Base-by-base conservation (phyloP, 53 echinoderm and acorn worm genomes). In the Crossaster papposus region DNA sequence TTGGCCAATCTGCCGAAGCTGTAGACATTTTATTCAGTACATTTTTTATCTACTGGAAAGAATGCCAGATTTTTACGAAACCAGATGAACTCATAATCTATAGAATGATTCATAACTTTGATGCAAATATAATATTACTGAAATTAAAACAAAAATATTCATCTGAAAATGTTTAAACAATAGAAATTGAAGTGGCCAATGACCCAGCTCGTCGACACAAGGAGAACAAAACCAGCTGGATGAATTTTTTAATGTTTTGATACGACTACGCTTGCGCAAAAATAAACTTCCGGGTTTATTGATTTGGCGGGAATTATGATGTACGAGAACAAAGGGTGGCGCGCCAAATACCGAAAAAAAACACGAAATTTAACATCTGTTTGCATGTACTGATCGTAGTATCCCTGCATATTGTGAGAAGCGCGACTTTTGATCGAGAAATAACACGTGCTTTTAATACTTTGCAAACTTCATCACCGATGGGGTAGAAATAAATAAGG, bases 171-270 rank as follows among this genome's bases (percentile, higher is more conserved):
- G 52, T 72, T 3, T 34, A 23, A 18, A 34, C 33, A 11, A 18
- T 51, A 73, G 35, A 85, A 29, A 72, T 50, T 9, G 52, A 7
- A 74, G 11, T 63, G 87, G 33, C 87, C 87, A 87, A 87, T 87
- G 58, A 76, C 31, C 77, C 58, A 14, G 76, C 87, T 58, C 58
- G 33, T 72, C 87, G 36, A 58, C 50, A 51, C 6, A 14, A 55
- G 50, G 87, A 55, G 87, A 87, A 87, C 76, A 77, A 87, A 87
- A 87, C 20, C 87, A 87, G 87, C 87, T 87, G 87, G 87, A 76
- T 77, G 2, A 55, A 77, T 77, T 36, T 87, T 63, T 72, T 77
- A 62, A 77, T 77, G 77, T 87, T 87, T 87, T 87, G 87, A 87
- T 87, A 36, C 75, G 37, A 75, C 30, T 74, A 77, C 87, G 85